Evolutionary conservation across 2,113 vertebrate genomes (phyloP), one percentile per base, ranked within the genome.

Genomic region (Stictonetta naevosa): DNA sequence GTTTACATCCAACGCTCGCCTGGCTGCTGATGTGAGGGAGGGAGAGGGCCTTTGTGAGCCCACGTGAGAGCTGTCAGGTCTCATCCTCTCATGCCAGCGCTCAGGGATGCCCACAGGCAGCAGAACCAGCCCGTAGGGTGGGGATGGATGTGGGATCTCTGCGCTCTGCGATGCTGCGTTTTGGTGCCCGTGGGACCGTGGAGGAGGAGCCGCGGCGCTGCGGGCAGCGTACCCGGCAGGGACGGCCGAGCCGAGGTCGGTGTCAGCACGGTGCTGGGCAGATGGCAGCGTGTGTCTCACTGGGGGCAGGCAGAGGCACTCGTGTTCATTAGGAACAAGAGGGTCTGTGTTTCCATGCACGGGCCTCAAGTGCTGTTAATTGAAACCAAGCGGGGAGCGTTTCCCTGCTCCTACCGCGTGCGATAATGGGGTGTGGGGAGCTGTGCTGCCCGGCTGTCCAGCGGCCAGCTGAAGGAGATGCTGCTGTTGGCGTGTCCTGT

Each of bases 401-500:
- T 95, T 92, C 90, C 62, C 28, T 50, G 77, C 81, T 87, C 44
- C 81, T 73, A 5, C 21, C 6, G 46, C 21, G 82, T 0, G 1
- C 0, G 46, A 48, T 3, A 80, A 64, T 10, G 3, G 84, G 82
- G 12, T 76, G 79, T 91, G 96, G 94, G 86, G 62, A 72, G 78
- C 88, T 3, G 34, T 14, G n/a, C 92, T 75, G 89, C 90, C 78
- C 55, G 82, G 66, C 75, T 91, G 91, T 88, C 67, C 3, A 6
- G 76, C 62, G 17, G 55, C 83, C 96, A 56, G 88, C 95, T 89
- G 93, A 94, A 93, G 80, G 96, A 77, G 92, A 91, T 95, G 90
- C 88, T 92, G 93, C 90, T 96, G 96, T 96, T 96, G 94, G 93
- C 90, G 86, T 86, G 94, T 96, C 96, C 96, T 97, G 96, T 8